Evolutionary conservation across 2,113 vertebrate species (phyloP).

Genomic region (Enhydra lutris): DNA sequence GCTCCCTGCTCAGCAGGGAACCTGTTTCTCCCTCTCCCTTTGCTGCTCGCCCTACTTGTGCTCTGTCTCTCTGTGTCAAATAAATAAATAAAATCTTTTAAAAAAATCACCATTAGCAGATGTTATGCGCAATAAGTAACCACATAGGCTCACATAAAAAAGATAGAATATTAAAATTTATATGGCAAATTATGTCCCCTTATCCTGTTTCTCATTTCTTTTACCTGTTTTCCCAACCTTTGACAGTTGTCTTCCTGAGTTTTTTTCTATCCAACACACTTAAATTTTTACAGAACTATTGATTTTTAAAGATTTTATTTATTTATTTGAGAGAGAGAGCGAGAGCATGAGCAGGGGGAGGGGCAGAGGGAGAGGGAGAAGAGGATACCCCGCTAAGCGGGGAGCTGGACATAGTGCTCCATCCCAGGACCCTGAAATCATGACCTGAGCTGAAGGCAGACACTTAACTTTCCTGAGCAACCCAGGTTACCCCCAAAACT

Average conservation of each 20-base stretch:
- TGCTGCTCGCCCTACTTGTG: no score
- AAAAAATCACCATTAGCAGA: not conserved
- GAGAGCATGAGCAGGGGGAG: not conserved
- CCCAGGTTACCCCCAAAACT: not conserved
- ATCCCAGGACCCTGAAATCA: not conserved
- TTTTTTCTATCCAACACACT: not conserved
- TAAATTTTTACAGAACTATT: not conserved
- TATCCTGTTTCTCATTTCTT: not conserved
- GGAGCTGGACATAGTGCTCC: not conserved
- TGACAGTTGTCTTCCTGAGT: not conserved
- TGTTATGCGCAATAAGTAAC: not conserved
- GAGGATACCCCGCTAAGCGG: no score
- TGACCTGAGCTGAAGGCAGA: not conserved
- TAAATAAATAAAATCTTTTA: no score
- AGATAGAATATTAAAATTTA: not conserved
- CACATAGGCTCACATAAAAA: not conserved
- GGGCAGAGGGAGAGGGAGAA: not conserved
- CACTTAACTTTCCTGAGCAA: not conserved
- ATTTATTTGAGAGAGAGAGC: not conserved
- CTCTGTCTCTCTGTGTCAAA: no score
- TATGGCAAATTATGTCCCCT: not conserved
- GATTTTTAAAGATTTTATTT: not conserved
- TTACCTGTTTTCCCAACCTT: not conserved
- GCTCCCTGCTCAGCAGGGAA: no score
- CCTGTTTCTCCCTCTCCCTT: no score